These are phyloP conservation scores for Epicauta chinensis DNA, from an alignment of 1,140 invertebrate species.

Conservation along the genomic window DNA sequence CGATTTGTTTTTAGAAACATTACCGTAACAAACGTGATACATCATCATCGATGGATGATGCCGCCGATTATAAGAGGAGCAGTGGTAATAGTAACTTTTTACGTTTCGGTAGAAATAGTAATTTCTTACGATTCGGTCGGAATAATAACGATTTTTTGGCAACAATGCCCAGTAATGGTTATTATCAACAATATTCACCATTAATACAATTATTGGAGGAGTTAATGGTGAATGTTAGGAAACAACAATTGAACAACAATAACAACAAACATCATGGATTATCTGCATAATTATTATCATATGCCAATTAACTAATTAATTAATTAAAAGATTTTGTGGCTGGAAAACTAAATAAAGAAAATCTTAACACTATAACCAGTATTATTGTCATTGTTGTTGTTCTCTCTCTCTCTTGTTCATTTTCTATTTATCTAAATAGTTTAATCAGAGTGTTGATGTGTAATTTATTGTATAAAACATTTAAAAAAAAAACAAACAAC, in stretches of 20 bases:
- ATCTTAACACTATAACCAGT: no score
- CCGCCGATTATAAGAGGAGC: constrained; percentile 10
- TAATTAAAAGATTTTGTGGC: no score
- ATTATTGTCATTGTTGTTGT: no score
- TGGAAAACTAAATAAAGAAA: no score
- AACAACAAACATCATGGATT: no score
- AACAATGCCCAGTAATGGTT: neutral
- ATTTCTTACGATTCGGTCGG: constrained; percentile 24
- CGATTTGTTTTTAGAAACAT: neutral
- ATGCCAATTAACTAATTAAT: no score
- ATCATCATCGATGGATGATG: neutral
- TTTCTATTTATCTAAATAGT: neutral
- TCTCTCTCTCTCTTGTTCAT: no score
- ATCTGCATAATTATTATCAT: no score
- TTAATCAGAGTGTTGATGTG: constrained; percentile 3
- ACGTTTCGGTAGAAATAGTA: constrained; percentile 22
- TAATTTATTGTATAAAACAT: constrained; percentile 7
- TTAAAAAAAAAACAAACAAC: neutral
- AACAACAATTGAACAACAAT: no score
- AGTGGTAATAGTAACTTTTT: constrained; percentile 20
- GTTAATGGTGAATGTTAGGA: neutral
- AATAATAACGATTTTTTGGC: constrained; percentile 2
- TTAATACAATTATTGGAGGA: neutral
- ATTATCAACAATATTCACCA: neutral
- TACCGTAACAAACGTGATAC: constrained; percentile 11